Percentiles rank a stretch among this genome's conserved stretches.
Conservation (phyloP, 2,797 vertebrate species). For the Poeciliopsis infans region DNA sequence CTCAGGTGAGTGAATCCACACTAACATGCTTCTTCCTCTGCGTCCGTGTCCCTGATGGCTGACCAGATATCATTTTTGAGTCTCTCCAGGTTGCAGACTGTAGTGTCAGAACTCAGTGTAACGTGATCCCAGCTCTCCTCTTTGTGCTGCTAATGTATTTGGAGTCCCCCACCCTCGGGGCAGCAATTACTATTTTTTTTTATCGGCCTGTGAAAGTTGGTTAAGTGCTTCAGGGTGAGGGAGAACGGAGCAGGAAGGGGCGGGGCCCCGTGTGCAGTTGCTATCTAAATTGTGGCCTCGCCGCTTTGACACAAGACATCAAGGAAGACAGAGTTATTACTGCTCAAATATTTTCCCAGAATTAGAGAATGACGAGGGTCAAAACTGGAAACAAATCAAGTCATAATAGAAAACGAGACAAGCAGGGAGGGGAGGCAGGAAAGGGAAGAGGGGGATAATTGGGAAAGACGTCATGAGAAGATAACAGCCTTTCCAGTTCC, state of each 20-base stretch:
- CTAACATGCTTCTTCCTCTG: constrained; percentile 14
- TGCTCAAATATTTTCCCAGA: constrained; percentile 59
- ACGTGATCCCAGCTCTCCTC: constrained; percentile 61
- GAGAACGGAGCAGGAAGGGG: constrained; percentile 20
- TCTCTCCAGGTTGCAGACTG: constrained; percentile 33
- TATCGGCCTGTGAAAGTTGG: constrained; percentile 79
- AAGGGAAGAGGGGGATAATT: constrained; percentile 55
- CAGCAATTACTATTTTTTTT: constrained; percentile 65
- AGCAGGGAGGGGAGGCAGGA: constrained; percentile 38
- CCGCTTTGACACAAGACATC: constrained; percentile 34
- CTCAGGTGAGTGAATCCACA: constrained; percentile 22
- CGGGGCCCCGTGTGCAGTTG: neutral
- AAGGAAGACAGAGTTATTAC: constrained; percentile 32
- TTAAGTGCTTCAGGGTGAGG: constrained; percentile 61
- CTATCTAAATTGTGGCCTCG: constrained; percentile 38
- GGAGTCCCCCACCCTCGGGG: constrained; percentile 58
- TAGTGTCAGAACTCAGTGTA: constrained; percentile 55
- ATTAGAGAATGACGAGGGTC: constrained; percentile 18
- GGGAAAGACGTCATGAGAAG: constrained; percentile 61
- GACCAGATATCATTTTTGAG: constrained; percentile 31
- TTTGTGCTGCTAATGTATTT: constrained; percentile 75
- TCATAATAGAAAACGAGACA: constrained; percentile 46
- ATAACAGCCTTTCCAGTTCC: constrained; percentile 51
- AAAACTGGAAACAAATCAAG: constrained; percentile 54
- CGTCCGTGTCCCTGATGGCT: constrained; percentile 27